These are phyloP conservation scores for Aethes cnicana DNA, from an alignment of 2,888 invertebrate species.

Conservation along the genomic window DNA sequence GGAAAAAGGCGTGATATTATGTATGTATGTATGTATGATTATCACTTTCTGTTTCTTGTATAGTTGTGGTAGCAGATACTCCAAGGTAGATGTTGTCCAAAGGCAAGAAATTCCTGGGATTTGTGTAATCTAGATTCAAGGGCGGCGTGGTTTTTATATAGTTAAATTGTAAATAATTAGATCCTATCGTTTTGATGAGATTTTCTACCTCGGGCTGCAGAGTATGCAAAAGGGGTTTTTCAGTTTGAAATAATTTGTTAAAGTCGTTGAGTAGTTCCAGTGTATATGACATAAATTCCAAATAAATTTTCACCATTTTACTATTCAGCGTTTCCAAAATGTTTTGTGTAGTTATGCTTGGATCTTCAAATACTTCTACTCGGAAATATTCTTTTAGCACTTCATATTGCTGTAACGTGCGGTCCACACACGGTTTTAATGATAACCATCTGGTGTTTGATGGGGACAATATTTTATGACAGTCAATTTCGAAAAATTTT, in stretches of 20 bases:
- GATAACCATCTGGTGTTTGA: constrained; percentile 34
- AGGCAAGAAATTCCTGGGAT: not conserved
- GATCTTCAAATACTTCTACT: constrained; percentile 30
- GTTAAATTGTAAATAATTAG: too few species aligned
- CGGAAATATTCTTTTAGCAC: constrained; percentile 30
- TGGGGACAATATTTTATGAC: constrained; percentile 35
- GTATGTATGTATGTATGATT: not conserved
- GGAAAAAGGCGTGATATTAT: too few species aligned
- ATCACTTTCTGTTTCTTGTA: not conserved
- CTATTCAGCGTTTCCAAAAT: constrained; percentile 25
- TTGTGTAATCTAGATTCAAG: not conserved
- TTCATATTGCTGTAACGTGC: constrained; percentile 31
- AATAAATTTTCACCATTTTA: constrained; percentile 30
- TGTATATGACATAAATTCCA: constrained; percentile 33
- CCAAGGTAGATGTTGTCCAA: not conserved
- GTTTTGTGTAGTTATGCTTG: constrained; percentile 30
- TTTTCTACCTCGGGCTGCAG: constrained; percentile 31
- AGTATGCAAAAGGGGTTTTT: constrained; percentile 23
- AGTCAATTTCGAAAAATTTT: constrained; percentile 27
- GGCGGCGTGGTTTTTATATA: too few species aligned
- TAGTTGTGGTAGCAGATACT: not conserved
- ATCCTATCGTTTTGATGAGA: constrained; percentile 7
- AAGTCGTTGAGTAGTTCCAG: constrained; percentile 16
- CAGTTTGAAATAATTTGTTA: constrained; percentile 10
- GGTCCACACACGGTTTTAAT: constrained; percentile 30